Percentiles rank a stretch among this genome's conserved stretches.
Evolutionary conservation across 2,888 invertebrate species (phyloP).

Genomic region (Napeogenes inachia): DNA sequence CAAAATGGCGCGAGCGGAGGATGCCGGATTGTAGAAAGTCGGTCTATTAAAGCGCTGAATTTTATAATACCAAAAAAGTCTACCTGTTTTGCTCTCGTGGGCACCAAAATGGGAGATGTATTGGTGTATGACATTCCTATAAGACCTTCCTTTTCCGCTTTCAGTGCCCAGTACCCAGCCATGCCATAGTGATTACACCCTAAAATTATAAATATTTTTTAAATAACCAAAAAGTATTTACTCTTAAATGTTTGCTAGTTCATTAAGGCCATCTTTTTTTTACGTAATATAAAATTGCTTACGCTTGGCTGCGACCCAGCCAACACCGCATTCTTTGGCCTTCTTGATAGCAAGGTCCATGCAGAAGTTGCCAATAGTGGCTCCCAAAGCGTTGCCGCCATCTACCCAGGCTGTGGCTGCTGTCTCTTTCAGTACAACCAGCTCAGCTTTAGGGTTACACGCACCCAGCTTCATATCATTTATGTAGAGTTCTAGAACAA

Average conservation of each 20-base stretch:
- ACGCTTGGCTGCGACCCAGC: constrained; percentile 87
- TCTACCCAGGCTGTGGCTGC: constrained; percentile 85
- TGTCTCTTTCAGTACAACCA: constrained; percentile 82
- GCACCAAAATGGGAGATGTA: constrained; percentile 91
- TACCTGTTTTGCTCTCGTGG: constrained; percentile 86
- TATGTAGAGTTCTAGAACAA: constrained; percentile 83
- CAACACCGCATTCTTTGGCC: constrained; percentile 86
- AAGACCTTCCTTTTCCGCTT: constrained; percentile 83
- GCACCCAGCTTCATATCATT: constrained; percentile 82
- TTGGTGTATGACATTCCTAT: constrained; percentile 94
- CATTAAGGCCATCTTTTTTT: not conserved
- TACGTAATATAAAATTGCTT: constrained; percentile 29
- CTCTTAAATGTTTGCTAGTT: not conserved
- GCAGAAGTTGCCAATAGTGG: constrained; percentile 86
- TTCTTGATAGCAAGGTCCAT: constrained; percentile 90
- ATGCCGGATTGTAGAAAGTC: too few species aligned
- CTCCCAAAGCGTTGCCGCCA: constrained; percentile 87
- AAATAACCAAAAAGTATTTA: too few species aligned
- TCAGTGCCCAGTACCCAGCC: constrained; percentile 88
- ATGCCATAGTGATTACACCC: constrained; percentile 94
- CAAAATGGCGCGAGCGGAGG: too few species aligned
- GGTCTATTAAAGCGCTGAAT: not conserved
- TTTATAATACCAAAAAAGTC: constrained; percentile 25
- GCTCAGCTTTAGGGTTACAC: constrained; percentile 78
- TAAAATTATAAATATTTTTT: constrained; percentile 37